Base-by-base conservation (phyloP, 2,888 invertebrate species). In the Ennomos quercinarius region DNA sequence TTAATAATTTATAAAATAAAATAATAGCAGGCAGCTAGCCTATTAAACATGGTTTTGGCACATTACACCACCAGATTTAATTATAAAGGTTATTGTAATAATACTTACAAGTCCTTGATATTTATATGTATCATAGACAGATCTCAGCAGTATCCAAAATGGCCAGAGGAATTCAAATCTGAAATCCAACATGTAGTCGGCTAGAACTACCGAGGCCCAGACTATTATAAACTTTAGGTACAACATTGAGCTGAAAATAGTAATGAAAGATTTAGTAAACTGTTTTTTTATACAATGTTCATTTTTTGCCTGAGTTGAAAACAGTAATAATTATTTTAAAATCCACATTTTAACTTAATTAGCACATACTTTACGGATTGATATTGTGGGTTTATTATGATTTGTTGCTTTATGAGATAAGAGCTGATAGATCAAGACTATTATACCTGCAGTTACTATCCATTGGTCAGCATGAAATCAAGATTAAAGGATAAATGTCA, bases 161-260 rank as follows among this genome's bases (percentile, higher is more conserved):
- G 99, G 99, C 98, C 99, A 99, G 84, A 99, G 95, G 93, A 99
- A 98, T 94, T 99, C 99, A 94, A 99, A 98, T 80, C 99, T 97
- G 94, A 99, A 99, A 93, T 99, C 99, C 93, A 99, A 93, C 93
- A 99, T 96, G 93, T 98, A 98, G 93, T 99, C 99, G 72, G 98
- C 98, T 91, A 98, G 93, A 86, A 99, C 96, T 77, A 99, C 97
- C 88, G 98, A 94, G 74, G 96, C 96, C 99, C 99, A 99, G 90
- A 99, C 95, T 93, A 98, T 94, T 82, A 99, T 94, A 94, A 99
- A 98, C 94, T 98, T 98, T 93, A 98, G 93, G 94, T 99, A 99
- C 88, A 98, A 94, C 89, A 99, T 94, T 79, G 98, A 96, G 93
- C 98, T 99, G 96, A 78, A 96, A 95, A 35, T 35, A 47, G 13